These are phyloP conservation scores for Stenolophus ochropezus DNA, from an alignment of 2,888 invertebrate genomes.

Conservation along the genomic window DNA sequence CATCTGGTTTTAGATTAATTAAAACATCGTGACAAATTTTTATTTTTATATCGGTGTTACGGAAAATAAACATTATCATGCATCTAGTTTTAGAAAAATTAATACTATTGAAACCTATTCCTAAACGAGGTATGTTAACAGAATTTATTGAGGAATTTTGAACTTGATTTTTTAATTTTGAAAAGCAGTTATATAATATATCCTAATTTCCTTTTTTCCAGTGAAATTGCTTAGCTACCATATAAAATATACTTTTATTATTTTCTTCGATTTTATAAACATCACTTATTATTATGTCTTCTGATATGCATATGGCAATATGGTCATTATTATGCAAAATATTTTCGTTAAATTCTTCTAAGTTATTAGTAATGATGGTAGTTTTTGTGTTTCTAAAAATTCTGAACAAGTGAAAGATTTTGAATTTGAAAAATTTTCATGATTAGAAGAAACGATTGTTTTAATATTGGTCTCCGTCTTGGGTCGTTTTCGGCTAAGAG, in stretches of 20 bases:
- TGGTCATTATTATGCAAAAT: background rate
- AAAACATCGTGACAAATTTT: conserved; percentile 63
- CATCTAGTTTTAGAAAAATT: background rate
- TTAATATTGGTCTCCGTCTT: conserved; percentile 19
- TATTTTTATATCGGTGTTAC: conserved; percentile 54
- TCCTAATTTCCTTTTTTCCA: conserved; percentile 50
- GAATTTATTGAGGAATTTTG: conserved; percentile 14
- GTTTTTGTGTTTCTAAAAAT: background rate
- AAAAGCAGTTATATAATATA: conserved; percentile 53
- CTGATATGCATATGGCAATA: conserved; percentile 20
- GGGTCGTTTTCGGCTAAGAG: conserved; percentile 45
- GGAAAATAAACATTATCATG: conserved; percentile 59
- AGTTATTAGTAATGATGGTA: conserved; percentile 1
- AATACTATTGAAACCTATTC: background rate
- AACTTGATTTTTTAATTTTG: background rate
- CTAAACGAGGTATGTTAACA: background rate
- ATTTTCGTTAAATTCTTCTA: background rate
- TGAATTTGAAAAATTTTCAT: background rate
- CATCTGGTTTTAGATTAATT: no score
- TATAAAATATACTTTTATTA: background rate
- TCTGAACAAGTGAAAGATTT: conserved; percentile 57
- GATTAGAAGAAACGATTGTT: background rate
- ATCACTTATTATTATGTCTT: conserved; percentile 18
- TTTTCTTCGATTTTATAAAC: background rate
- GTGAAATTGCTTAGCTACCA: conserved; percentile 17